Conservation (phyloP, 2,888 invertebrate genomes). For the Calephelis perditalis region DNA sequence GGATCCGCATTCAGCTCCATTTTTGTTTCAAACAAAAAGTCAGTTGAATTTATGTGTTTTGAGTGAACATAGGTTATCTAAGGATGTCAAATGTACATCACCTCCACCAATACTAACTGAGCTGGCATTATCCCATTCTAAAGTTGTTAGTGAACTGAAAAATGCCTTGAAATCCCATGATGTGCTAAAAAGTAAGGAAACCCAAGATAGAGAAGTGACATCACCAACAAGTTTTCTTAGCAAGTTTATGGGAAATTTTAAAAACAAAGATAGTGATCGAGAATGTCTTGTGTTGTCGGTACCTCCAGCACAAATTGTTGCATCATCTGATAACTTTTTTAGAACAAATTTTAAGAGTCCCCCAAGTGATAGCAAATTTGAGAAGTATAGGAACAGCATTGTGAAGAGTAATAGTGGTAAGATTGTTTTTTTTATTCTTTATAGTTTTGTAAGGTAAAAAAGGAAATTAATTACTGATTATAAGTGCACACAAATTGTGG, state of each 20-base stretch:
- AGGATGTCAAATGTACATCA: constrained; percentile 45
- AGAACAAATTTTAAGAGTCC: constrained; percentile 68
- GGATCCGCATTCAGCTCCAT: constrained; percentile 93
- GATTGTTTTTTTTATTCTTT: constrained; percentile 29
- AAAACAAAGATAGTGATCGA: constrained; percentile 61
- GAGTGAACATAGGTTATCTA: constrained; percentile 47
- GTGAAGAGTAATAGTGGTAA: constrained; percentile 63
- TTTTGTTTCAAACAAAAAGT: constrained; percentile 89
- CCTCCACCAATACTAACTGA: constrained; percentile 59
- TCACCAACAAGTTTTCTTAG: constrained; percentile 62
- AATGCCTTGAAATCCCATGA: constrained; percentile 69
- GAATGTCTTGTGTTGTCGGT: constrained; percentile 53
- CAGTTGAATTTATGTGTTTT: constrained; percentile 83
- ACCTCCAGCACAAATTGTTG: constrained; percentile 58
- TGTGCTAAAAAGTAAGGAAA: constrained; percentile 41
- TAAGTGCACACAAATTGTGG: too few relatives aligned
- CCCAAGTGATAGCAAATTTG: constrained; percentile 48
- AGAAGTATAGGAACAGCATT: constrained; percentile 60
- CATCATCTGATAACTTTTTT: constrained; percentile 70
- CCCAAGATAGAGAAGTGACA: constrained; percentile 42
- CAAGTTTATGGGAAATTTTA: constrained; percentile 69
- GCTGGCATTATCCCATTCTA: constrained; percentile 65
- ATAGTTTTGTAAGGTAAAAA: too few relatives aligned
- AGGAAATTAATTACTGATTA: too few relatives aligned
- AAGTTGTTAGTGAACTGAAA: constrained; percentile 68